Base-by-base conservation (phyloP, 1,140 invertebrate species). In the Cylas formicarius region DNA sequence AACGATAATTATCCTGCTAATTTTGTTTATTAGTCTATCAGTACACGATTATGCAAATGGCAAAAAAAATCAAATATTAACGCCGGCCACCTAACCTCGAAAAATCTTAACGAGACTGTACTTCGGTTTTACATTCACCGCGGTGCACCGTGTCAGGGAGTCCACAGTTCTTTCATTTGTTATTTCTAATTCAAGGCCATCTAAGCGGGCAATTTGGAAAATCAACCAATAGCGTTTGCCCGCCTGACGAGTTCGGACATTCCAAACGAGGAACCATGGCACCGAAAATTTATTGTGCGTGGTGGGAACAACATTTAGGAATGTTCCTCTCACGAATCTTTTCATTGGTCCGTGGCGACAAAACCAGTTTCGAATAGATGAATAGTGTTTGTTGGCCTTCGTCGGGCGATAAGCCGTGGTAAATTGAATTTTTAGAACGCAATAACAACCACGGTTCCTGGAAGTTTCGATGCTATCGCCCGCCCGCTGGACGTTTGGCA, bases 171-270 rank as follows among this genome's bases (percentile, higher is more conserved):
- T 48, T 40, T 26, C 45, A 41, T 41, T 41, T 48, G 44, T 32
- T 47, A 31, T 10, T 38, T 52, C 45, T 44, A 52, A 52, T 38
- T 52, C 50, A 48, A 52, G 50, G 50, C 22, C 40, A 37, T 48
- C 50, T 52, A 52, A 51, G 44, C 44, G 18, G 18, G 27, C 33
- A 34, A 27, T 47, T 47, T 33, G 26, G 42, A 32, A 41, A 16
- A 31, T 29, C 8, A 36, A 31, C 45, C 19, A 48, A 40, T 47
- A 11, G 35, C 18, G 9, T 14, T 5, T n/a, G 21, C 10, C n/a
- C 20, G 26, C 29, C 38, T 18, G 29, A n/a, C n/a, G n/a, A n/a
- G n/a, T n/a, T n/a, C n/a, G 4, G 2, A 5, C 24, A 34, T 42
- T 36, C 31, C 23, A 22, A 48, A 44, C 21, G 27, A 48, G 38